These are phyloP conservation scores for Trogon melanurus DNA, from an alignment of 2,113 vertebrate species.

Conservation along the genomic window DNA sequence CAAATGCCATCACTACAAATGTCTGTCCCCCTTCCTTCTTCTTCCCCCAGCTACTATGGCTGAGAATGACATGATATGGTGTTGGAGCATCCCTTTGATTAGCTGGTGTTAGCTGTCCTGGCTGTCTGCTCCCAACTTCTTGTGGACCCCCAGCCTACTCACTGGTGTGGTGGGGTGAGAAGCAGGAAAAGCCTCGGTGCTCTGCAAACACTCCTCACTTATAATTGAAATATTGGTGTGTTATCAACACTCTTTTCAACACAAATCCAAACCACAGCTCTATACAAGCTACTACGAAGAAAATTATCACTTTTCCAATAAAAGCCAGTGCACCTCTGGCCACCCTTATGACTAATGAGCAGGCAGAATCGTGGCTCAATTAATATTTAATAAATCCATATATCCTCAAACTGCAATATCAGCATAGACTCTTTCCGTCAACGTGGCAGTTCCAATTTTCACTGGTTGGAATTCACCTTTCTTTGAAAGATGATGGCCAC, in stretches of 20 bases:
- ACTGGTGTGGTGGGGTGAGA: neutral
- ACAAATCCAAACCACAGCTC: neutral
- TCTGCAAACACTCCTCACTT: neutral
- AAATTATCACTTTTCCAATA: neutral
- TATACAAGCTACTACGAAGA: neutral
- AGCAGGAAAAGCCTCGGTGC: neutral
- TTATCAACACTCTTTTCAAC: neutral
- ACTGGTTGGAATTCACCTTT: neutral
- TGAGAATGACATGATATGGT: neutral
- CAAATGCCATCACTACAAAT: rapidly evolving
- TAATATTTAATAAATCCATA: neutral
- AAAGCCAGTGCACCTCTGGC: neutral
- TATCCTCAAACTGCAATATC: neutral
- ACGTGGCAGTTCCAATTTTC: neutral
- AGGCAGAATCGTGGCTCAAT: neutral
- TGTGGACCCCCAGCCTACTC: neutral
- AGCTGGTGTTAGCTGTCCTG: neutral
- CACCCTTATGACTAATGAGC: neutral
- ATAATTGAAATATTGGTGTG: rapidly evolving
- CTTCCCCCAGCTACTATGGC: neutral
- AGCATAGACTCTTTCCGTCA: neutral
- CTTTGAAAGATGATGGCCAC: neutral
- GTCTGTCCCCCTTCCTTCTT: no score
- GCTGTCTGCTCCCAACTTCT: neutral
- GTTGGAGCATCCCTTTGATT: neutral